Evolutionary conservation across 2,888 invertebrate genomes (phyloP).

Genomic region (Troglohyphantes excavatus): DNA sequence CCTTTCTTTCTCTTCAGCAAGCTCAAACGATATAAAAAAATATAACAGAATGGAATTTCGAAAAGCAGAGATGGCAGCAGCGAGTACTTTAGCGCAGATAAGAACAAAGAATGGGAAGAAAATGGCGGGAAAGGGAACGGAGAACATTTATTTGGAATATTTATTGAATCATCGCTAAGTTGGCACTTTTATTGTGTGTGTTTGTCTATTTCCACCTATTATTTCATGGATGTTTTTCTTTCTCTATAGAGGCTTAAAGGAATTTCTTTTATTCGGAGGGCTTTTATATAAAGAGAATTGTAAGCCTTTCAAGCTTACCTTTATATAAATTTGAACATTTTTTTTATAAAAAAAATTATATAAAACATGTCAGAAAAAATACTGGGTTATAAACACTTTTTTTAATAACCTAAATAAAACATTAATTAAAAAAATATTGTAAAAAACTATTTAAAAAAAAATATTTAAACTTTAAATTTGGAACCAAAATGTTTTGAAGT

Average conservation of each 20-base stretch:
- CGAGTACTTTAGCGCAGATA: slow-evolving; percentile 41
- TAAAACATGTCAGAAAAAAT: no score
- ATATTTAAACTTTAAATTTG: no score
- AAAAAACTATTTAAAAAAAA: no score
- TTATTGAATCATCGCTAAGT: slow-evolving; percentile 70
- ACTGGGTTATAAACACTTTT: no score
- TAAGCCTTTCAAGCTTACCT: no score
- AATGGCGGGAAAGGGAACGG: slow-evolving; percentile 15
- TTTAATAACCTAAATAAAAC: no score
- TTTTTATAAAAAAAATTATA: no score
- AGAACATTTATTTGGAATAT: slow-evolving; percentile 49
- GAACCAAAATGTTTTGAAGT: no score
- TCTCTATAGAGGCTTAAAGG: not conserved
- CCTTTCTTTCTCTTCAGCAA: not conserved
- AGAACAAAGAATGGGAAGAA: slow-evolving; percentile 16
- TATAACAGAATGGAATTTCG: not conserved
- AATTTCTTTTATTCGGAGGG: not conserved
- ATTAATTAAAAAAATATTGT: no score
- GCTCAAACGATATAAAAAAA: not conserved
- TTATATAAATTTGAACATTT: no score
- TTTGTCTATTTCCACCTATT: slow-evolving; percentile 13
- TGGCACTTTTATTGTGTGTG: slow-evolving; percentile 65
- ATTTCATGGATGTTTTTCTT: not conserved
- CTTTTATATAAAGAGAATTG: no score
- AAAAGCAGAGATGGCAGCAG: slow-evolving; percentile 34